A percentile compares a stretch with the other conserved stretches of the same genome.
Evolutionary conservation across 2,113 vertebrate species (phyloP).

Genomic region (Phocoena phocoena): DNA sequence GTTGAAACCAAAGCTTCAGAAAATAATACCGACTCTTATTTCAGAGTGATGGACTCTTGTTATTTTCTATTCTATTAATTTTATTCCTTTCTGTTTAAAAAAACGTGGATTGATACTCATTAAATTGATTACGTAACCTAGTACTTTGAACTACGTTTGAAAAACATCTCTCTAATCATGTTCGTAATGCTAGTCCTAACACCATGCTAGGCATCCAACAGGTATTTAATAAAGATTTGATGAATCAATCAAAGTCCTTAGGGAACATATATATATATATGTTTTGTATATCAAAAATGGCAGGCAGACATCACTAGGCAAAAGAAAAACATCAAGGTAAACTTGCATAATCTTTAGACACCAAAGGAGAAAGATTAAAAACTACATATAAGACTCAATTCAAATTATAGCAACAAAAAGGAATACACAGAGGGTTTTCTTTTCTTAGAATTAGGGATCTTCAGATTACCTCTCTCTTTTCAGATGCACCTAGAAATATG

Average conservation of each 20-base stretch:
- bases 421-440: neutral
- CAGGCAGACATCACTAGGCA: neutral
- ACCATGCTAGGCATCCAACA: neutral
- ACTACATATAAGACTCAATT: neutral
- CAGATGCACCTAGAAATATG: neutral
- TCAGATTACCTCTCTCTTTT: neutral
- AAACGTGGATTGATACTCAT: neutral
- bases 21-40: neutral
- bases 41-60: neutral
- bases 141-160: neutral
- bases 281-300: neutral
- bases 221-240: neutral
- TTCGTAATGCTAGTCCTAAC: neutral
- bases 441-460: neutral
- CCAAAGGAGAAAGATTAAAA: neutral
- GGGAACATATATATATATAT: neutral
- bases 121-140: neutral
- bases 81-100: neutral
- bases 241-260: neutral
- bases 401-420: neutral
- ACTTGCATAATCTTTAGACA: neutral
- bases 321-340: slow-evolving; percentile 6
- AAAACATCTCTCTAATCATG: neutral
- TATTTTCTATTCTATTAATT: neutral
- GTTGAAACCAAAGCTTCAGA: neutral